Evolutionary conservation across 53 echinoderm and acorn worm species (phyloP).

Genomic region (Antedon mediterranea): DNA sequence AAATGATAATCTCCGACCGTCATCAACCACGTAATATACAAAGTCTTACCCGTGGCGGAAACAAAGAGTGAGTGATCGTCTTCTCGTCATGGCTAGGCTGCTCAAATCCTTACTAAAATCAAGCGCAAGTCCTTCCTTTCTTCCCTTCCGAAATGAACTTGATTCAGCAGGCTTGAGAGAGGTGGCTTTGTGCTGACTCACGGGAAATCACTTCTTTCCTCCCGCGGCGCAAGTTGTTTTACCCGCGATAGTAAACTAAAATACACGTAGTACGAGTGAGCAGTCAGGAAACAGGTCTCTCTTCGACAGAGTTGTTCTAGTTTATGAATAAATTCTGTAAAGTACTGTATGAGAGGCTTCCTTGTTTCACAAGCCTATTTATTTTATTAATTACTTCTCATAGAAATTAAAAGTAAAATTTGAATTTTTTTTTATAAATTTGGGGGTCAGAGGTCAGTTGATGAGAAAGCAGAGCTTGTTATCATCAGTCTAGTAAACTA

Average conservation of each 20-base stretch:
- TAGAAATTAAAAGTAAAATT: not conserved
- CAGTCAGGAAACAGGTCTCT: not conserved
- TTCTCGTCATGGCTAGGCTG: not conserved
- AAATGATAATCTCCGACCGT: not conserved
- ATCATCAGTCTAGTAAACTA: too few relatives aligned
- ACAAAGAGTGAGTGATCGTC: not conserved
- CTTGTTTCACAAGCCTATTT: not conserved
- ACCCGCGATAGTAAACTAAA: not conserved
- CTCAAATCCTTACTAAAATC: not conserved
- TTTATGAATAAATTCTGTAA: too few relatives aligned
- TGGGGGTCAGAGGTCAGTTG: too few relatives aligned
- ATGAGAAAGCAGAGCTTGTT: too few relatives aligned
- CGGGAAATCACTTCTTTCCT: not conserved
- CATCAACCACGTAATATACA: not conserved
- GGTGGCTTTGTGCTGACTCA: slow-evolving; percentile 1
- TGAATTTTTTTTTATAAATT: too few relatives aligned
- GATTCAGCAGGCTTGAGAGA: not conserved
- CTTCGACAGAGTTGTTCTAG: not conserved
- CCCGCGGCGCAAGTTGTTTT: not conserved
- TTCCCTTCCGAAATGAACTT: not conserved
- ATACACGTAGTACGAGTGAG: not conserved
- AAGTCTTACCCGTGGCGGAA: not conserved
- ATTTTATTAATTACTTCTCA: not conserved
- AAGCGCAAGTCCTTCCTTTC: not conserved
- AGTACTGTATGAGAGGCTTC: not conserved